Evolutionary conservation across 2,113 vertebrate species (phyloP).

Genomic region (Alethe diademata): DNA sequence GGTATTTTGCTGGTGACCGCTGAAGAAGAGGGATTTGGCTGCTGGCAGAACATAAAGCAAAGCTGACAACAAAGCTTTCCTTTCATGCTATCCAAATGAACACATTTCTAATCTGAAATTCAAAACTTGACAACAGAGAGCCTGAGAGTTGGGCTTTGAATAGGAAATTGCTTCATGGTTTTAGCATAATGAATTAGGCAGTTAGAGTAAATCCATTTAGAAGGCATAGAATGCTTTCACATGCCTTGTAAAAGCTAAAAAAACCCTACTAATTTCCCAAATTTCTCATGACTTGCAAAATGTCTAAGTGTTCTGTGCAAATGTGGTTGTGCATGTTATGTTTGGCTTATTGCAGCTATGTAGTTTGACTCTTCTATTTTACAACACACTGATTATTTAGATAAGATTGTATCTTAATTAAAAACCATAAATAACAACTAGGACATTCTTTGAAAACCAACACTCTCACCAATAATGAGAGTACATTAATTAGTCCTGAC

Average conservation of each 20-base stretch:
- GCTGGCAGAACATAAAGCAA: constrained; percentile 81
- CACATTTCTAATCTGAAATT: constrained; percentile 89
- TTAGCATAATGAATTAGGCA: constrained; percentile 86
- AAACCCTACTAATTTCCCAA: constrained; percentile 58
- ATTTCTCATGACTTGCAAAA: constrained; percentile 70
- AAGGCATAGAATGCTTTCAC: constrained; percentile 75
- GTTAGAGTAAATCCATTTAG: constrained; percentile 82
- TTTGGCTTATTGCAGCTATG: neutral
- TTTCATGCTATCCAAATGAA: constrained; percentile 86
- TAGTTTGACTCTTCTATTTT: constrained; percentile 12
- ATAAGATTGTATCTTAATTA: constrained; percentile 56
- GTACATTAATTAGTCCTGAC: constrained; percentile 61
- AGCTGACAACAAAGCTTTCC: constrained; percentile 82
- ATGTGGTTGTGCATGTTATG: constrained; percentile 16
- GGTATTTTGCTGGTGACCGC: constrained; percentile 73
- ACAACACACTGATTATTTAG: constrained; percentile 44
- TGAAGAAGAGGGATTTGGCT: constrained; percentile 77
- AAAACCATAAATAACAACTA: constrained; percentile 47
- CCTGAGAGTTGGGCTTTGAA: constrained; percentile 80
- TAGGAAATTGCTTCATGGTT: constrained; percentile 87
- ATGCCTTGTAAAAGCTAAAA: constrained; percentile 62
- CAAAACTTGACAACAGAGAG: constrained; percentile 86
- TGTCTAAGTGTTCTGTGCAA: constrained; percentile 6
- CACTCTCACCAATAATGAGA: neutral
- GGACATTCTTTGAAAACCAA: constrained; percentile 21